Evolutionary conservation across 2,113 vertebrate genomes (phyloP).

Genomic region (Macroglossus sobrinus): DNA sequence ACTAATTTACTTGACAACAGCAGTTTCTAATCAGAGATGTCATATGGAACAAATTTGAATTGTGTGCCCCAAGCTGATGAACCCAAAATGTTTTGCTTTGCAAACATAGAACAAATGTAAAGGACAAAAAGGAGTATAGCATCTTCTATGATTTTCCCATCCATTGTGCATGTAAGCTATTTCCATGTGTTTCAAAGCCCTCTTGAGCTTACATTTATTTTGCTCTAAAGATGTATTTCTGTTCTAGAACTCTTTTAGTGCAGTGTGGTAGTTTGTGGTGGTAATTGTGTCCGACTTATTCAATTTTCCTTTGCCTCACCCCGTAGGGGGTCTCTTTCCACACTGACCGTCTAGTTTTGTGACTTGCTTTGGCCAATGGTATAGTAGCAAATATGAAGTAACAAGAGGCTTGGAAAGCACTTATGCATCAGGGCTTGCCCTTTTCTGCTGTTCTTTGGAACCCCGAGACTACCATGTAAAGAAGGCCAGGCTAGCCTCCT

Average conservation of each 20-base stretch:
- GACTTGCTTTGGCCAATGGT: not conserved
- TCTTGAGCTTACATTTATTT: constrained; percentile 15
- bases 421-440: not conserved
- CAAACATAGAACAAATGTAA: constrained; percentile 14
- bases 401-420: not conserved
- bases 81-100: constrained; percentile 31
- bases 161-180: not conserved
- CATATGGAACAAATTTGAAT: constrained; percentile 46
- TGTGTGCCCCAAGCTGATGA: not conserved
- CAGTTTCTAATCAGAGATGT: constrained; percentile 38
- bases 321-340: not conserved
- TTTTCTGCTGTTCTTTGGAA: not conserved
- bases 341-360: not conserved
- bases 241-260: not conserved
- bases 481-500: not conserved
- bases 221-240: constrained; percentile 15
- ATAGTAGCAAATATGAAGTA: not conserved
- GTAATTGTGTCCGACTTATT: not conserved
- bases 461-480: not conserved
- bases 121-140: not conserved
- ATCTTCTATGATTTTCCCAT: not conserved
- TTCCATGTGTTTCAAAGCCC: not conserved
- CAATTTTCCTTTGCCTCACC: not conserved
- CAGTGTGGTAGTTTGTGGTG: not conserved
- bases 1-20: constrained; percentile 19